Base-by-base conservation (phyloP, 2,797 vertebrate species). In the Peromyscus attwateri region DNA sequence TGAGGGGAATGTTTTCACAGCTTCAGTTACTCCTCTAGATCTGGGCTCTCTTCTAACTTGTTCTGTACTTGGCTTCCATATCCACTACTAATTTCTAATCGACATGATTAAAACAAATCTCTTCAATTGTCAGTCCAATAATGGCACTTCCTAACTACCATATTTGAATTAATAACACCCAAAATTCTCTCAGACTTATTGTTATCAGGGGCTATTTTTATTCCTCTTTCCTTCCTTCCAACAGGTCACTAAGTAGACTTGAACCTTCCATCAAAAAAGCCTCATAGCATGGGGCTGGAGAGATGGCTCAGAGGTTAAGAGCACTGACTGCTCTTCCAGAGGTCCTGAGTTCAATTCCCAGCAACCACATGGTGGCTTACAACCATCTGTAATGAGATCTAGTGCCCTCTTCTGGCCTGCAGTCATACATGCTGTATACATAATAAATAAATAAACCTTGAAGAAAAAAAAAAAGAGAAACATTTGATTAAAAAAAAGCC, bases 231-330 rank as follows among this genome's bases (percentile, higher is more conserved):
- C 55, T 55, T 92, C 5, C 34, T 17, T 81, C 64, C 11, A 92
- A 90, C 2, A 60, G 92, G 91, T 87, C 81, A 89, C 31, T 62
- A 94, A 95, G 66, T 82, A 40, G 87, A 95, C n/a, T 84, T 75
- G 73, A 92, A 70, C 55, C 64, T 92, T 95, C 75, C 70, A 94
- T 82, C 82, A 94, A 87, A 93, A 31, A 1, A 87, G 29, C 23
- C 21, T 23, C 11, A 60, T 76, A 25, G 73, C 31, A 52, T 52
- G 49, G 49, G 12, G 49, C 49, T 52, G 49, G 49, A 52, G 49
- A 52, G 49, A 52, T 52, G 49, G 49, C 12, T 52, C 49, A 52
- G 49, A 52, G 49, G 49, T 52, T 52, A 52, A 52, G 10, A 52
- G 49, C 49, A 52, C 49, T 52, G 49, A 52, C 49, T 52, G 49